phyloP scores from a whole-genome alignment of 2,888 invertebrate genomes.

The Drosophila paucipuncta region DNA sequence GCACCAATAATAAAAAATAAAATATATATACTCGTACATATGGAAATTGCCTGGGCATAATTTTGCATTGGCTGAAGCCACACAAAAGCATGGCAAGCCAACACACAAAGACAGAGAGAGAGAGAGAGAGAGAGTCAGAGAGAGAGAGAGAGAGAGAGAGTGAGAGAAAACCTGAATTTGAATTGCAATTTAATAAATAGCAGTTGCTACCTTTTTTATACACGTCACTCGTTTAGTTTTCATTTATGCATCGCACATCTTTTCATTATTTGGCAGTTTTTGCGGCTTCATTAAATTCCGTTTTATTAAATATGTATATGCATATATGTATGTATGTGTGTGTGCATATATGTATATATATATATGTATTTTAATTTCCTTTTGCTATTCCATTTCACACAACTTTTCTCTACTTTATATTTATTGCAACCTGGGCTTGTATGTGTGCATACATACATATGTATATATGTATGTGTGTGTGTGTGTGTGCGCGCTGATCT shows the following conservation, averaged over 20 bases:
- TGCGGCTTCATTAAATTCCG: constrained; percentile 65
- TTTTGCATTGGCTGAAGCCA: constrained; percentile 60
- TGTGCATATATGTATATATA: not conserved
- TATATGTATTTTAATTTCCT: constrained; percentile 44
- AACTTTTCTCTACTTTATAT: constrained; percentile 73
- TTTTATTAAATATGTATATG: constrained; percentile 41
- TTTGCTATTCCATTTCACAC: constrained; percentile 63
- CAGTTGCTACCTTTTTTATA: constrained; percentile 67
- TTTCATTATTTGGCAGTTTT: constrained; percentile 62
- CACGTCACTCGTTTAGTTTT: constrained; percentile 67
- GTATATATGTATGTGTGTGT: not conserved
- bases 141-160: constrained; percentile 2
- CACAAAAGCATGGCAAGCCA: constrained; percentile 45
- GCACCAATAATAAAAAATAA: constrained; percentile 42
- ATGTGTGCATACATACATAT: constrained; percentile 11
- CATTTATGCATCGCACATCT: constrained; percentile 66
- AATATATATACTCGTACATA: not conserved
- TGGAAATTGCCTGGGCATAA: not conserved
- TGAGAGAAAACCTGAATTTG: constrained; percentile 61
- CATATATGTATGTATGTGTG: constrained; percentile 1
- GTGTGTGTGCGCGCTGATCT: constrained; percentile 59
- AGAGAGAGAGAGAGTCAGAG: constrained; percentile 1
- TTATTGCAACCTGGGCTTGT: constrained; percentile 50
- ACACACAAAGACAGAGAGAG: constrained; percentile 6
- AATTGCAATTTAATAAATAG: constrained; percentile 73